These are phyloP conservation scores for Hirudinaria manillensis DNA, from an alignment of 2,888 invertebrate genomes.

Conservation along the genomic window DNA sequence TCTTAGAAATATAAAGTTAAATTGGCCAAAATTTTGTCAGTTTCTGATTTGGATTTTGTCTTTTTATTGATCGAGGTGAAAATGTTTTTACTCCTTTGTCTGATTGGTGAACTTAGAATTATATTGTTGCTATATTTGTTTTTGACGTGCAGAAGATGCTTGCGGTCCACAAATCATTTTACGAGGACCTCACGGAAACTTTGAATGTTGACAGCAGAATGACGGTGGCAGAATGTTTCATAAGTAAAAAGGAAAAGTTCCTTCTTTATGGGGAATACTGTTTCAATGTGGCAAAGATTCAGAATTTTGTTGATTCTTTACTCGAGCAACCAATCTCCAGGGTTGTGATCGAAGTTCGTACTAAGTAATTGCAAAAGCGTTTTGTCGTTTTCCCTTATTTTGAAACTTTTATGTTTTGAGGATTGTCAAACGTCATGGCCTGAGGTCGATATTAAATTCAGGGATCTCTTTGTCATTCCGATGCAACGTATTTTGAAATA, in stretches of 20 bases:
- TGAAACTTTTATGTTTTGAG: background rate
- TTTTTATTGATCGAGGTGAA: no score
- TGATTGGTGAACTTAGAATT: no score
- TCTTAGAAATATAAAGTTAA: no score
- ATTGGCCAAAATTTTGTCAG: no score
- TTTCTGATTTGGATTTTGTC: no score
- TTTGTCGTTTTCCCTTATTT: background rate
- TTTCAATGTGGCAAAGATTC: constrained; percentile 82
- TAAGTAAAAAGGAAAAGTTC: constrained; percentile 81
- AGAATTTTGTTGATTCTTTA: constrained; percentile 67
- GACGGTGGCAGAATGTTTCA: constrained; percentile 42
- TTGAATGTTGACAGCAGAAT: constrained; percentile 62
- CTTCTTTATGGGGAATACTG: constrained; percentile 92
- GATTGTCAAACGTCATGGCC: constrained; percentile 3
- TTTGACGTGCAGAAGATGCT: background rate
- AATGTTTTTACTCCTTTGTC: no score
- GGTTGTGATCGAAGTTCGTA: background rate
- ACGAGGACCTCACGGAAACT: constrained; percentile 76
- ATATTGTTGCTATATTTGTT: no score
- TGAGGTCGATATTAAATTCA: background rate
- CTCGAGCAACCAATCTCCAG: background rate
- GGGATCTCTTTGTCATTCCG: constrained; percentile 14
- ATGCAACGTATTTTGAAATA: constrained; percentile 22
- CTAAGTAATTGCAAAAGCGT: background rate
- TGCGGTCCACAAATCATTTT: constrained; percentile 5